These are phyloP conservation scores for Atherinosoma microstoma DNA, from an alignment of 2,797 vertebrate genomes.

Conservation along the genomic window DNA sequence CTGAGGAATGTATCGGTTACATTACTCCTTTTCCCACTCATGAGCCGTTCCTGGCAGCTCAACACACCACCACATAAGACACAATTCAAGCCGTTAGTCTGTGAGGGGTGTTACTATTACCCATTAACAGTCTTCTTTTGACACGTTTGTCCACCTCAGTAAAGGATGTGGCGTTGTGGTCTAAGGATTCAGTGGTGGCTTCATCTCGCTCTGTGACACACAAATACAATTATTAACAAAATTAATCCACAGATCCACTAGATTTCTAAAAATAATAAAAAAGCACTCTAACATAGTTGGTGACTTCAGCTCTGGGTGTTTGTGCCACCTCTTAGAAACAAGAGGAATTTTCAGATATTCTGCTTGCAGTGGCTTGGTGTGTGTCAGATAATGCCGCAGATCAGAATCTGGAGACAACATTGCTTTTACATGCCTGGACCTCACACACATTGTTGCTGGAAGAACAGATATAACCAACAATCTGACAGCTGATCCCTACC, in stretches of 20 bases:
- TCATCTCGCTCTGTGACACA: constrained; percentile 89
- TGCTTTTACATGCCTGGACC: constrained; percentile 70
- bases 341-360: constrained; percentile 58
- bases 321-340: constrained; percentile 37
- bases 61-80: constrained; percentile 20
- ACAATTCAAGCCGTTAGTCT: constrained; percentile 21
- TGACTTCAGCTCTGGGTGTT: constrained; percentile 23
- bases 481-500: constrained; percentile 73
- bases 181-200: constrained; percentile 80
- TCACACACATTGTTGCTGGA: constrained; percentile 72
- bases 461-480: constrained; percentile 61
- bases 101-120: constrained; percentile 79
- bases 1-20: constrained; percentile 80
- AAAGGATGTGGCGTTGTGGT: constrained; percentile 89
- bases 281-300: neutral
- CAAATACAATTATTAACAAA: constrained; percentile 13
- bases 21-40: constrained; percentile 54
- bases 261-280: neutral
- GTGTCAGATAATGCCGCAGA: constrained; percentile 58
- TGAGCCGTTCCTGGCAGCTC: constrained; percentile 57
- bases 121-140: constrained; percentile 96
- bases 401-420: constrained; percentile 62
- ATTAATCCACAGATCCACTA: neutral
- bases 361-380: constrained; percentile 52
- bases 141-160: constrained; percentile 95